A percentile compares a stretch with the other conserved stretches of the same genome.
Evolutionary conservation across 2,113 vertebrate genomes (phyloP).

Genomic region (Myotis davidii): DNA sequence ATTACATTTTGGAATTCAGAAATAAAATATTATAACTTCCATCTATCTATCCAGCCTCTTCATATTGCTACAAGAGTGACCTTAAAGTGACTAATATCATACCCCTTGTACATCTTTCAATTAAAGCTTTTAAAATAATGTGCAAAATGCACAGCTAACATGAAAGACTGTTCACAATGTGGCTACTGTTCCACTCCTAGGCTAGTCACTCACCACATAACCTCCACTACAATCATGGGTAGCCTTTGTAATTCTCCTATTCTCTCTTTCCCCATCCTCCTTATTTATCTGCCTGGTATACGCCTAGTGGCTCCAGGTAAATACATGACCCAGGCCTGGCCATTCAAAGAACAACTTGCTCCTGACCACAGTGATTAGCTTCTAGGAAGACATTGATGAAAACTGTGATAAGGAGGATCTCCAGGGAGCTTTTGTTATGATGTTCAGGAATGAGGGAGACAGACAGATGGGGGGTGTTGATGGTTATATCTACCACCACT

Average conservation of each 20-base stretch:
- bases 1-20: background rate
- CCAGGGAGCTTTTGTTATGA: background rate
- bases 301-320: background rate
- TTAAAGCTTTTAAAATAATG: background rate
- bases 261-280: background rate
- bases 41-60: background rate
- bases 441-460: background rate
- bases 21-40: slow-evolving; percentile 8
- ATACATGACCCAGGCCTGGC: background rate
- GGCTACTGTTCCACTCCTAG: background rate
- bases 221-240: background rate
- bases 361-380: background rate
- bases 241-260: background rate
- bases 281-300: background rate
- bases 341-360: background rate
- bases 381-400: background rate
- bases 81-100: background rate
- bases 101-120: background rate
- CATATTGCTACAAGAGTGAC: background rate
- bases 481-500: background rate
- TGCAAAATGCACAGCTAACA: background rate
- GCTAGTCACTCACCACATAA: background rate
- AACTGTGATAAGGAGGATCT: background rate
- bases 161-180: background rate
- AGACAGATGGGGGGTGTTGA: background rate